These are phyloP conservation scores for Oryzaephilus surinamensis DNA, from an alignment of 1,140 invertebrate species.

Conservation along the genomic window DNA sequence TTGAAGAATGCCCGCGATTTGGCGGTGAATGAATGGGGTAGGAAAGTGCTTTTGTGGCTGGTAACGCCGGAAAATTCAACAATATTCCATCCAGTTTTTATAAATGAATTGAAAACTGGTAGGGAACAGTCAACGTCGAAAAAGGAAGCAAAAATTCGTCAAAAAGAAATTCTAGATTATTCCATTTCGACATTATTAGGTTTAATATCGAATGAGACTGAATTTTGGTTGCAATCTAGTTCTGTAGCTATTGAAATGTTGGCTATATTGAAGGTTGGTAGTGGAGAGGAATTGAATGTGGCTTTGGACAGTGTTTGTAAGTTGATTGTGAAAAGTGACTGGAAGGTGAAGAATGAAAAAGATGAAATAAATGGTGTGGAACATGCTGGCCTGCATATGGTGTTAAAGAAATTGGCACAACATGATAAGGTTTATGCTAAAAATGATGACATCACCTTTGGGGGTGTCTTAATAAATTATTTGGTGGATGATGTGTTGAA, in stretches of 20 bases:
- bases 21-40: conserved; percentile 59
- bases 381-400: conserved; percentile 67
- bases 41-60: conserved; percentile 68
- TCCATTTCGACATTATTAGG: conserved; percentile 53
- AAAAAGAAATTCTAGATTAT: conserved; percentile 60
- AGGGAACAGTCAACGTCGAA: conserved; percentile 63
- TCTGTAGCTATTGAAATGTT: conserved; percentile 58
- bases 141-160: conserved; percentile 61
- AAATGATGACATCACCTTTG: conserved; percentile 36
- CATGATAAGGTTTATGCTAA: conserved; percentile 46
- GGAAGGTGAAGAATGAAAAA: conserved; percentile 36
- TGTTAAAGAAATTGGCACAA: conserved; percentile 67
- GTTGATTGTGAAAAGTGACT: conserved; percentile 37
- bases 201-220: conserved; percentile 48
- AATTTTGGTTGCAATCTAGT: conserved; percentile 58
- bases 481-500: conserved; percentile 32
- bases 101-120: conserved; percentile 60
- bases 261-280: conserved; percentile 54
- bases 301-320: conserved; percentile 39
- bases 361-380: conserved; percentile 54
- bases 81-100: conserved; percentile 63
- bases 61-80: conserved; percentile 64
- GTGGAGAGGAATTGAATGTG: conserved; percentile 14
- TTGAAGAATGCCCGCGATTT: conserved; percentile 60
- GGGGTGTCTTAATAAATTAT: conserved; percentile 33